phyloP scores from a whole-genome alignment of 1,140 invertebrate genomes.

The Hestina assimilis region DNA sequence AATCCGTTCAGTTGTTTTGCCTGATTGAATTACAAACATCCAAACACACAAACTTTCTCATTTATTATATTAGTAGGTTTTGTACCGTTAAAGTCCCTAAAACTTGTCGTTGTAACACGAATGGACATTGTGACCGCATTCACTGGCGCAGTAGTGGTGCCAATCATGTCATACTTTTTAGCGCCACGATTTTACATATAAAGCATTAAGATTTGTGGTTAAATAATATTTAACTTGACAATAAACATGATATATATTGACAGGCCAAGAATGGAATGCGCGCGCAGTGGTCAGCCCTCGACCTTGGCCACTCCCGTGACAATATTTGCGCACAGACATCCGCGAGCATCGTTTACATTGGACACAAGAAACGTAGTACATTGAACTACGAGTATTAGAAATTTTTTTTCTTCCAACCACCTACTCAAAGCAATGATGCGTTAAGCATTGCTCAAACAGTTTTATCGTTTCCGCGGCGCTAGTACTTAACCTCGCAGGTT shows the following conservation, averaged over 20 bases:
- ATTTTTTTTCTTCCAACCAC: constrained; percentile 14
- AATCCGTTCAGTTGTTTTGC: too few species aligned
- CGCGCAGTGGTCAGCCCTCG: constrained; percentile 6
- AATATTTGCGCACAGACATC: constrained; percentile 12
- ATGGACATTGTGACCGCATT: too few species aligned
- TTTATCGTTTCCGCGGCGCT: constrained; percentile 26
- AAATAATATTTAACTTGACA: background rate
- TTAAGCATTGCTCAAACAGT: constrained; percentile 25
- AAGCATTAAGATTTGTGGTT: background rate
- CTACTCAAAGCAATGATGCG: constrained; percentile 22
- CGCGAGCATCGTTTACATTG: constrained; percentile 1
- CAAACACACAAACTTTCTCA: too few species aligned
- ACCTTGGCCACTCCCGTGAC: constrained; percentile 12
- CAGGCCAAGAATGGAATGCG: constrained; percentile 1
- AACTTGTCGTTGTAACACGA: too few species aligned
- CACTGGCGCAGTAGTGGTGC: too few species aligned
- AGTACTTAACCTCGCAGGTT: constrained; percentile 4
- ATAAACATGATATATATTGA: constrained; percentile 10
- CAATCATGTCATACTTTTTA: too few species aligned
- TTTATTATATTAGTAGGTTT: too few species aligned
- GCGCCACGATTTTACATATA: too few species aligned
- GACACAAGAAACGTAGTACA: constrained; percentile 6
- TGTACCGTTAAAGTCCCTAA: too few species aligned
- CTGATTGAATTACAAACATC: too few species aligned
- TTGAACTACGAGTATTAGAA: constrained; percentile 27